Percentiles rank a stretch among this genome's conserved stretches.
Evolutionary conservation across 2,113 vertebrate genomes (phyloP).

Genomic region (Syngnathoides biaculeatus): DNA sequence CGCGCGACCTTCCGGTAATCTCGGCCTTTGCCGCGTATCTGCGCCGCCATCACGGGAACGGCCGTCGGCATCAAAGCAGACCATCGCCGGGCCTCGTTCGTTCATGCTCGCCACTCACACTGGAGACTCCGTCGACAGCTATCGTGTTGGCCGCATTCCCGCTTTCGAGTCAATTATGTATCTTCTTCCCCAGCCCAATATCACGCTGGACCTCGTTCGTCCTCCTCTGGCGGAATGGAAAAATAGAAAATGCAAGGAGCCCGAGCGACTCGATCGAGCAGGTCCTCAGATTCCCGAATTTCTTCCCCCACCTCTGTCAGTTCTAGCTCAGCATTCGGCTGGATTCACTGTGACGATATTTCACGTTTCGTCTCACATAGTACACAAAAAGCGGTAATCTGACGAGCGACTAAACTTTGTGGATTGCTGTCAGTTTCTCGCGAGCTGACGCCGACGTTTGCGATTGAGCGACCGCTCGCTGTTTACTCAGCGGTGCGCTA

Average conservation of each 20-base stretch:
- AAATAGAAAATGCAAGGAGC: background rate
- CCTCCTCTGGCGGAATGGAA: conserved; percentile 14
- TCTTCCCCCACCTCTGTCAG: background rate
- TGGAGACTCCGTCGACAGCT: conserved; percentile 46
- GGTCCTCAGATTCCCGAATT: too few species aligned
- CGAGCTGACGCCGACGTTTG: conserved; percentile 54
- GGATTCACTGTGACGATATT: background rate
- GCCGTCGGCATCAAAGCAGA: conserved; percentile 61
- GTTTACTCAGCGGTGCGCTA: conserved; percentile 13
- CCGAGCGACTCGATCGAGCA: background rate
- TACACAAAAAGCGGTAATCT: background rate
- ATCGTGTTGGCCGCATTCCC: conserved; percentile 47
- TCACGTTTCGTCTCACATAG: too few species aligned
- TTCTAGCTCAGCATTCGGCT: background rate
- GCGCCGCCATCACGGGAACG: conserved; percentile 53
- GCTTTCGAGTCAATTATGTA: conserved; percentile 34
- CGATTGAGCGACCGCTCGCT: conserved; percentile 49
- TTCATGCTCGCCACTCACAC: conserved; percentile 25
- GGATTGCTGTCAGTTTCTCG: conserved; percentile 49
- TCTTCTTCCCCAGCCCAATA: conserved; percentile 19
- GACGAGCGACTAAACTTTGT: background rate
- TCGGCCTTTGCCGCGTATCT: conserved; percentile 64
- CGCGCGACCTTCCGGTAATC: conserved; percentile 65
- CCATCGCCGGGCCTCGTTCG: conserved; percentile 44
- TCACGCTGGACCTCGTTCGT: conserved; percentile 20